Base-by-base conservation (phyloP, 2,888 invertebrate genomes). In the Morpho achilles region DNA sequence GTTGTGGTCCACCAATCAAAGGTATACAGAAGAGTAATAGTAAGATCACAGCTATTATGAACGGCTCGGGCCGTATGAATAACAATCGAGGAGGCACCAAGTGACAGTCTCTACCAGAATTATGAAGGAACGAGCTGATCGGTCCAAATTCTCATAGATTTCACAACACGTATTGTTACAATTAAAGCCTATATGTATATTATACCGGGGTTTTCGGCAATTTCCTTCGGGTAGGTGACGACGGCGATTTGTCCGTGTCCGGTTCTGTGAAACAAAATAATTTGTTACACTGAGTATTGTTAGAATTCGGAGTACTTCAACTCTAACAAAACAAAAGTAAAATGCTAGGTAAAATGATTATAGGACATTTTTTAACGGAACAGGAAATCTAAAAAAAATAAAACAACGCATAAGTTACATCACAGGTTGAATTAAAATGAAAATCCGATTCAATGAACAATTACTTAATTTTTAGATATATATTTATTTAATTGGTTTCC, bases 191-290 rank as follows among this genome's bases (percentile, higher is more conserved):
- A 90, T 85, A 84, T 90, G 85, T 84, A 91, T 92, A 94, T 96
- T 96, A 96, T 96, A 97, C 97, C 95, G 97, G 97, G 91, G 97
- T 97, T 94, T 97, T 97, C 88, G 97, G 97, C 91, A 98, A 93
- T 95, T 97, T 97, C 93, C 97, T 94, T 93, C 97, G 93, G 71
- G 97, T 96, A 77, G 97, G 96, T 79, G 96, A 96, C 71, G 96
- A 94, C 79, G 96, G 96, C 76, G 95, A 93, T 93, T 96, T 96
- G 89, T 96, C 96, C 80, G 93, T 92, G 84, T 96, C 96, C 73
- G 95, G 93, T 91, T 96, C 96, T 96, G 95, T 75, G 84, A 84
- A 87, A 74, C 54, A 61, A 64, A 63, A 42, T 40, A 55, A 45
- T 47, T 46, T 45, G 16, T 54, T 59, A 40, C 41, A 50, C 23